phyloP scores from a whole-genome alignment of 1,140 invertebrate species.

The Saccostrea glomerata region DNA sequence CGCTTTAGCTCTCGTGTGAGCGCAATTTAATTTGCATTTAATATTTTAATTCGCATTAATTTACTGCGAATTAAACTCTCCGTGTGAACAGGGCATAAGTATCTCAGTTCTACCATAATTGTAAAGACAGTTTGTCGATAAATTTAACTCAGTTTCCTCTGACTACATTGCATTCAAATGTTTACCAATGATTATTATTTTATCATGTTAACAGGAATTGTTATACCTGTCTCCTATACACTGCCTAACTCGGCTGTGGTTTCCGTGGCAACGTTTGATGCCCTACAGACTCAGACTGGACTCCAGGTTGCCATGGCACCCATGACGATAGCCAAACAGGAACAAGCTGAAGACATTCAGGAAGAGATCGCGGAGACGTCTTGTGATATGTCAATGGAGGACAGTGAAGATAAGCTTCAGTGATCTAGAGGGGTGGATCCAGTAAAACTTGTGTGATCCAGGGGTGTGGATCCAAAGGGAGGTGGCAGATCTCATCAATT shows the following conservation, averaged over 20 bases:
- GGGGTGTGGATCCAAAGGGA: background rate
- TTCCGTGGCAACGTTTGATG: constrained; percentile 22
- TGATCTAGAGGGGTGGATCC: background rate
- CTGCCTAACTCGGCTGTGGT: constrained; percentile 79
- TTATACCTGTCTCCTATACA: constrained; percentile 97
- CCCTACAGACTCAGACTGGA: constrained; percentile 29
- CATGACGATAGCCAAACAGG: constrained; percentile 55
- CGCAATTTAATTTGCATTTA: too few species aligned
- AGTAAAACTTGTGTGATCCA: background rate
- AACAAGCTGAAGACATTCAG: constrained; percentile 67
- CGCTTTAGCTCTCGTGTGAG: too few species aligned
- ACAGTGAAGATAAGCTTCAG: constrained; percentile 38
- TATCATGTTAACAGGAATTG: constrained; percentile 85
- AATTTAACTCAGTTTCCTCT: too few species aligned
- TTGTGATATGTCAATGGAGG: constrained; percentile 40
- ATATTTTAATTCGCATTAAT: too few species aligned
- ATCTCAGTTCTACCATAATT: too few species aligned
- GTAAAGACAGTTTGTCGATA: too few species aligned
- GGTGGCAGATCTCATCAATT: background rate
- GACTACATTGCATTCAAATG: too few species aligned
- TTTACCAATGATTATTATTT: too few species aligned
- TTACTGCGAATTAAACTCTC: too few species aligned
- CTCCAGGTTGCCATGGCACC: constrained; percentile 70
- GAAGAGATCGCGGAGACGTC: constrained; percentile 23
- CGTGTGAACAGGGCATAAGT: too few species aligned